Percentiles rank a stretch among this genome's conserved stretches.
phyloP scores from a whole-genome alignment of 1,140 invertebrate species.

The Mamestra configurata region DNA sequence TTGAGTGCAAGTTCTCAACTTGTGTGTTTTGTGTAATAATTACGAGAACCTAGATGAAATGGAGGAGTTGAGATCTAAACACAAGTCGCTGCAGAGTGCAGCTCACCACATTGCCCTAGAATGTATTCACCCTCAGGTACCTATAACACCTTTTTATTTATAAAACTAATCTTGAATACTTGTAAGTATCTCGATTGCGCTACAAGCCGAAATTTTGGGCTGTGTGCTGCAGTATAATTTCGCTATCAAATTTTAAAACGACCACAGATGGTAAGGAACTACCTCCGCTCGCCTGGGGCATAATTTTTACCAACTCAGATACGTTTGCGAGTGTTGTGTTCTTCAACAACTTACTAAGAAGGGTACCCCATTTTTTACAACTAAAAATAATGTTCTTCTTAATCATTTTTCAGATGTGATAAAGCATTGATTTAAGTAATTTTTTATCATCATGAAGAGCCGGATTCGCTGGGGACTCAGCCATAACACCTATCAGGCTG shows the following conservation, averaged over 20 bases:
- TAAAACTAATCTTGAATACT: background rate
- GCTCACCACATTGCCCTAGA: conserved; percentile 82
- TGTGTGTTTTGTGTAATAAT: background rate
- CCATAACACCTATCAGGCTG: conserved; percentile 2
- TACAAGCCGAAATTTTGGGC: no score
- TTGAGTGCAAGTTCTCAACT: background rate
- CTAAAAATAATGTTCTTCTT: no score
- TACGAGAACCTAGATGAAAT: conserved; percentile 55
- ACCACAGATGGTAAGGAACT: no score
- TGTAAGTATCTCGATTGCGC: no score
- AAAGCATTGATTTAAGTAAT: background rate
- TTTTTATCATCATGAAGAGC: conserved; percentile 24
- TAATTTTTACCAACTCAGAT: no score
- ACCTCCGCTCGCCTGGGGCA: no score
- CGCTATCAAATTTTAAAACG: no score
- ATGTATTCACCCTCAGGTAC: conserved; percentile 82
- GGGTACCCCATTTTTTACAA: no score
- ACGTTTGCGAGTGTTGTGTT: no score
- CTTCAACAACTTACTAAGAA: no score
- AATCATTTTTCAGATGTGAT: conserved; percentile 29
- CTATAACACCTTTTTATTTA: background rate
- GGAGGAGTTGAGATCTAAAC: conserved; percentile 79
- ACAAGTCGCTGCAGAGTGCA: conserved; percentile 78
- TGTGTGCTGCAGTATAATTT: no score
- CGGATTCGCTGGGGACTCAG: conserved; percentile 8